Conservation (phyloP, 2,888 invertebrate species). For the Drosophila hamatofila region DNA sequence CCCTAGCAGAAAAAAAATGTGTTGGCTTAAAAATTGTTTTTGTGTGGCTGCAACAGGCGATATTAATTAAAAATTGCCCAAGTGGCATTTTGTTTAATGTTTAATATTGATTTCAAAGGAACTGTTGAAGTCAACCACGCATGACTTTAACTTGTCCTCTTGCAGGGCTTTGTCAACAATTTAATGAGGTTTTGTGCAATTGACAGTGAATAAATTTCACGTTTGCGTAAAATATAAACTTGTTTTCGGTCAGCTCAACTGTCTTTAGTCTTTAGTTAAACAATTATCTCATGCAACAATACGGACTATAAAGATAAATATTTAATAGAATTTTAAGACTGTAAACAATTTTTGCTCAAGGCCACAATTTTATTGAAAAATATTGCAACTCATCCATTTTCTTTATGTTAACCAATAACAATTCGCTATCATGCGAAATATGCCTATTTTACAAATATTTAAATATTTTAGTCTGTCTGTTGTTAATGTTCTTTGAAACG, state of each 20-base stretch:
- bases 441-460: background rate
- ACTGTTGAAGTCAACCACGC: background rate
- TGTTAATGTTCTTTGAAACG: background rate
- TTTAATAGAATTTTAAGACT: background rate
- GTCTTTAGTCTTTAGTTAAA: background rate
- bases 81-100: constrained; percentile 29
- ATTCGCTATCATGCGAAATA: background rate
- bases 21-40: constrained; percentile 8
- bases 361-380: background rate
- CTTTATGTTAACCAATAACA: background rate
- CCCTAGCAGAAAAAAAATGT: background rate
- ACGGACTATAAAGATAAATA: background rate
- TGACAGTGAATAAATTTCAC: background rate
- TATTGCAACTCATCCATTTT: background rate
- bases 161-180: background rate
- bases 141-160: background rate
- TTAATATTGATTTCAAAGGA: background rate
- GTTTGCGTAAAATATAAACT: too few species aligned
- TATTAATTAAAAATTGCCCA: constrained; percentile 74
- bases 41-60: constrained; percentile 34
- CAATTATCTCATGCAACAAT: background rate
- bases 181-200: background rate
- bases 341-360: background rate
- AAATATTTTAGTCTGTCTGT: too few species aligned
- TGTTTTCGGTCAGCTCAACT: background rate